Evolutionary conservation across 2,888 invertebrate species (phyloP).

Genomic region (Silvanus unidentatus): DNA sequence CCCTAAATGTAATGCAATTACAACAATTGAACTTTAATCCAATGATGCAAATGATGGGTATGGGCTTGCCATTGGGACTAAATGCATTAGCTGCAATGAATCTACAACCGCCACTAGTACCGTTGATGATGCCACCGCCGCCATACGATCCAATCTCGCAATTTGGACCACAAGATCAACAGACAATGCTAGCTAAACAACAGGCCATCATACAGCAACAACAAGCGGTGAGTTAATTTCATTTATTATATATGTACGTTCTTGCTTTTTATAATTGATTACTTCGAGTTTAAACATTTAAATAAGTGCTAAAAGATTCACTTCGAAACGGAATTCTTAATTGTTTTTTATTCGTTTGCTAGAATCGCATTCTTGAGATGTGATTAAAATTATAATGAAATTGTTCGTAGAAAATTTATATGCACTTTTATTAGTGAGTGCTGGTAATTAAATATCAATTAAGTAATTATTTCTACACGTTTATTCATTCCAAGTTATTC

Average conservation of each 20-base stretch:
- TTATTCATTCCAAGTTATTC: too few species aligned
- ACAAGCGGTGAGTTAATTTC: slow-evolving; percentile 56
- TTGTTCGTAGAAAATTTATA: too few species aligned
- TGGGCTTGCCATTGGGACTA: slow-evolving; percentile 72
- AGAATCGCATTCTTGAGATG: too few species aligned
- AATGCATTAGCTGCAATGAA: slow-evolving; percentile 91
- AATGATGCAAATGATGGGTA: slow-evolving; percentile 83
- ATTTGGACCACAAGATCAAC: slow-evolving; percentile 50
- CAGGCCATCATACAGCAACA: slow-evolving; percentile 67
- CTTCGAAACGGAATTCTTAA: too few species aligned
- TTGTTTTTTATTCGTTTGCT: too few species aligned
- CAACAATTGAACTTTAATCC: slow-evolving; percentile 85
- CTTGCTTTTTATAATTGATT: too few species aligned
- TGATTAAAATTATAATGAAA: too few species aligned
- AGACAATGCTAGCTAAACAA: slow-evolving; percentile 60
- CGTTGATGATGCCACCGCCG: slow-evolving; percentile 82
- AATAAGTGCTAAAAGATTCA: too few species aligned
- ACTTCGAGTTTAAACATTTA: too few species aligned
- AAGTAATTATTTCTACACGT: too few species aligned
- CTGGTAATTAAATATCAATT: too few species aligned
- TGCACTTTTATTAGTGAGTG: too few species aligned
- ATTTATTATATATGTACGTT: slow-evolving; percentile 7
- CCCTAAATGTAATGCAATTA: slow-evolving; percentile 76
- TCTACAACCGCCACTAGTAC: slow-evolving; percentile 85
- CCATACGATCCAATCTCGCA: slow-evolving; percentile 66